Evolutionary conservation across 2,888 invertebrate species (phyloP), one percentile per base, ranked within the genome.

Genomic region (Dynastes hyllus): DNA sequence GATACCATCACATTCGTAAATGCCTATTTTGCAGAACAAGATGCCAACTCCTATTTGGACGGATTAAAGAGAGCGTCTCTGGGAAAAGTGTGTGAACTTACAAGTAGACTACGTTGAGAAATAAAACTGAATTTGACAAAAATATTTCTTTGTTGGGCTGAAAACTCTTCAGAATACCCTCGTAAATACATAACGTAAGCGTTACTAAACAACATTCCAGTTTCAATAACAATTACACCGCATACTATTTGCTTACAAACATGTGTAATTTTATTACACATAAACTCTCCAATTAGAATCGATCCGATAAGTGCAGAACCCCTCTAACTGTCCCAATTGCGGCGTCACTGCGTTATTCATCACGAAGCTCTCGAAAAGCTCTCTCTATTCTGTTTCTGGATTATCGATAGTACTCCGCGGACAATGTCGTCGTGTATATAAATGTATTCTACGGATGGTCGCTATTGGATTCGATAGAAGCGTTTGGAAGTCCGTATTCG

Each of bases 271-370:
- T 63, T 63, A 63, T 63, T 32, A 32, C 29, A 45, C 9, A 29
- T 63, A 63, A 63, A 63, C 63, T 63, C 29, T 9, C 32, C 63
- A 63, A 63, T 63, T 63, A 29, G 13, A 63, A 63, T 29, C 63
- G 63, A 63, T 63, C 29, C 8, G 55, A 22, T 6, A 63, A 63
- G 8, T 45, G 11, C 45, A 45, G 45, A 8, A 2, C 45, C 11
- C 63, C 32, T 9, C 27, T 8, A 29, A 29, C 13, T 32, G 27
- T 13, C 32, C 63, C 63, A 29, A 27, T 63, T 63, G 32, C 63
- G 63, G 32, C 63, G 63, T 29, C 32, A 11, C 29, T 29, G 63
- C 6, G 63, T 63, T 63, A 63, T 63, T 63, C 63, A 63, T 13
- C 27, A 11, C 29, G 13, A 13, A 63, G 11, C 63, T 63, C 9